Conservation (phyloP, 2,888 invertebrate genomes). For the Caenorhabditis becei region DNA sequence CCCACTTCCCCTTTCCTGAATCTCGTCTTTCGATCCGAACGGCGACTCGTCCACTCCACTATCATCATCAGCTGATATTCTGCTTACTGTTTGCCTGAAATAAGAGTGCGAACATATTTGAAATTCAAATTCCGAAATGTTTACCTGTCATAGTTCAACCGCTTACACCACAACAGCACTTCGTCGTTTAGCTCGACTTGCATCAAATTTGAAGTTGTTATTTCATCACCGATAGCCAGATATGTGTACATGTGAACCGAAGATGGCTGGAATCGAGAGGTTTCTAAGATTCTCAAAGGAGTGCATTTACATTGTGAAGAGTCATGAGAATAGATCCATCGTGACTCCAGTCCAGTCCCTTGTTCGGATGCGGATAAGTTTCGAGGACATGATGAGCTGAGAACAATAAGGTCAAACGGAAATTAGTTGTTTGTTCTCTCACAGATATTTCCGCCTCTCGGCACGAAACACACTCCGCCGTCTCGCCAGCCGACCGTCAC, state of each 20-base stretch:
- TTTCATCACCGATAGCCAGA: constrained; percentile 23
- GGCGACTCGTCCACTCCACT: constrained; percentile 33
- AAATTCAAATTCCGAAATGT: background rate
- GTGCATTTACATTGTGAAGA: constrained; percentile 29
- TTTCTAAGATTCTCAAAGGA: background rate
- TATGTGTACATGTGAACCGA: constrained; percentile 43
- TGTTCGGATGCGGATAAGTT: constrained; percentile 9
- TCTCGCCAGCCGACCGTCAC: constrained; percentile 76
- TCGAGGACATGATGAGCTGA: constrained; percentile 47
- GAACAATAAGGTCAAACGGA: background rate
- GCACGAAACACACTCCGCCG: constrained; percentile 64
- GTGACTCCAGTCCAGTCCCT: constrained; percentile 57
- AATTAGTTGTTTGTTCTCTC: background rate
- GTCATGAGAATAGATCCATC: constrained; percentile 53
- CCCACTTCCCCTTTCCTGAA: constrained; percentile 2
- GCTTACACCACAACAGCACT: constrained; percentile 22
- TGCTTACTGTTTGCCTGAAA: constrained; percentile 1
- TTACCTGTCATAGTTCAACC: constrained; percentile 40
- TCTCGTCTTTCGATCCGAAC: constrained; percentile 32
- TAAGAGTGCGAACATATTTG: background rate
- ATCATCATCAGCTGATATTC: constrained; percentile 18
- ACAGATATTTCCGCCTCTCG: constrained; percentile 43
- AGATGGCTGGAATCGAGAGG: constrained; percentile 19
- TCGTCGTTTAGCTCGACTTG: constrained; percentile 48
- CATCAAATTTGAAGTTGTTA: constrained; percentile 34